These are phyloP conservation scores for Cactoblastis cactorum DNA, from an alignment of 2,888 invertebrate genomes.

Conservation along the genomic window DNA sequence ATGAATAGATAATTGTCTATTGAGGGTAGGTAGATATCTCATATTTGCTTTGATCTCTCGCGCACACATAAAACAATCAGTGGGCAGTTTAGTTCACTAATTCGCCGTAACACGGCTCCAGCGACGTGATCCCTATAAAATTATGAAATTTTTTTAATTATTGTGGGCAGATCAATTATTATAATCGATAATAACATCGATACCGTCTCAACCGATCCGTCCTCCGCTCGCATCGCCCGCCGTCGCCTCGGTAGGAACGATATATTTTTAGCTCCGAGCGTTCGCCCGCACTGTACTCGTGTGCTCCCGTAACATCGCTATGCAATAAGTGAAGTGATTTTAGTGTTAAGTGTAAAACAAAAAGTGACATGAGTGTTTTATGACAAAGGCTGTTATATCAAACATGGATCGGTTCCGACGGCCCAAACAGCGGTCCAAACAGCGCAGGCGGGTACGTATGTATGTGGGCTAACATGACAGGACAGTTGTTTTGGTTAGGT, in stretches of 20 bases:
- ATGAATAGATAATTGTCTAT: too few relatives aligned
- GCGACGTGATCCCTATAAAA: too few relatives aligned
- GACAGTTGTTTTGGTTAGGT: constrained; percentile 30
- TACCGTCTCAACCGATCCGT: constrained; percentile 25
- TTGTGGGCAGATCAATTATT: not conserved
- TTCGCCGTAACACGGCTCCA: too few relatives aligned
- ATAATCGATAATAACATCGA: constrained; percentile 18
- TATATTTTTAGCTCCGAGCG: constrained; percentile 69
- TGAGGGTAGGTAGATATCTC: too few relatives aligned
- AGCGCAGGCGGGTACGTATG: constrained; percentile 48
- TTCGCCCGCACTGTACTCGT: constrained; percentile 44
- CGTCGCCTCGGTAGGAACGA: constrained; percentile 24
- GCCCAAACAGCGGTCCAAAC: constrained; percentile 52
- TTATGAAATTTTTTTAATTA: too few relatives aligned
- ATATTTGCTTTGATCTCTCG: too few relatives aligned
- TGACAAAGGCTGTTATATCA: constrained; percentile 59
- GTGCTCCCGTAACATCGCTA: constrained; percentile 21
- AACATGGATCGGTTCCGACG: constrained; percentile 63
- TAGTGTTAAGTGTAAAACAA: constrained; percentile 33
- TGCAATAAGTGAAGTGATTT: constrained; percentile 25
- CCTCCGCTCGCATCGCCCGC: constrained; percentile 21
- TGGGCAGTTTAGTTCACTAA: too few relatives aligned
- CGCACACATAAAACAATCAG: too few relatives aligned
- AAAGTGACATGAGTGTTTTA: constrained; percentile 61
- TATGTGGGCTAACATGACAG: constrained; percentile 23